Evolutionary conservation across 2,113 vertebrate species (phyloP), one percentile per base, ranked within the genome.

Genomic region (Sinocyclocheilus anophthalmus): DNA sequence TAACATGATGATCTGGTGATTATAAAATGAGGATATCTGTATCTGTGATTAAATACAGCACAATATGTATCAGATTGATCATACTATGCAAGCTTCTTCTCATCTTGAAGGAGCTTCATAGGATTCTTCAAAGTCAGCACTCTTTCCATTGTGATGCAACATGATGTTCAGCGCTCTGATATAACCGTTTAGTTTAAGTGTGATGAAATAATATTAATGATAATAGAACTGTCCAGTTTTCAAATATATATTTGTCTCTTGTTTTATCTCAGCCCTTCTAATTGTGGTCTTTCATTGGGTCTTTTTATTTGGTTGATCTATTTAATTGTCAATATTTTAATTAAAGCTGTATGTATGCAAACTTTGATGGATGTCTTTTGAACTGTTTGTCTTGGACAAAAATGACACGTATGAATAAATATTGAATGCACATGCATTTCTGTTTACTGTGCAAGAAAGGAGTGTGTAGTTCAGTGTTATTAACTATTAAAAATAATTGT

Each of bases 91-190:
- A n/a, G 73, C 53, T 65, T 70, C 65, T 55, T 63, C 63, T 83
- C n/a, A 22, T 82, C 65, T 76, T 6, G 90, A 91, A 89, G 88
- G 90, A 91, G 90, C 88, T 92, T 86, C 86, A 92, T 67, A 24
- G 83, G 87, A 76, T 90, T 90, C 86, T 93, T 88, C 42, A 8
- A 42, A 42, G 42, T 42, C 83, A 92, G 90, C 93, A 94, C 93
- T 93, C 95, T 94, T 92, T 89, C 92, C 93, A 92, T 91, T 92
- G 93, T 92, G 91, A 92, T 93, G 92, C 94, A 94, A 95, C 95
- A 94, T 94, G 42, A 94, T 93, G 94, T 94, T 84, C 87, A 85
- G 90, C 85, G 91, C 76, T 72, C 50, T 78, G 91, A 89, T 91
- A 91, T 87, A 14, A 69, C 88, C 91, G 89, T 95, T 94, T 92